Base-by-base conservation (phyloP, 2,888 invertebrate species). In the Drosophila dives region DNA sequence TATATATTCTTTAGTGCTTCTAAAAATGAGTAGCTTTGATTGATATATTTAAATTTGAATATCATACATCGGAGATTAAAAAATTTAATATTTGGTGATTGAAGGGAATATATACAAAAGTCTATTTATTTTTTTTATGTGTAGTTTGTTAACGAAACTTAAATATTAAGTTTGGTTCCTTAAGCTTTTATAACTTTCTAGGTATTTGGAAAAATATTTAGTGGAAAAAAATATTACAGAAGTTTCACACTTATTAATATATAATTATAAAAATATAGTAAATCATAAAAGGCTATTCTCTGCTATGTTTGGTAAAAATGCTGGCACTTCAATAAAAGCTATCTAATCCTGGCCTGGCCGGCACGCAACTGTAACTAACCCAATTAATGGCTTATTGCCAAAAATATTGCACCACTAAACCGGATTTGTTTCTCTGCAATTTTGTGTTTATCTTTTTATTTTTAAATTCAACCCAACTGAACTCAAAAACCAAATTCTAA, bases 401-500 rank as follows among this genome's bases (percentile, higher is more conserved):
- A 77, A 75, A 8, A 55, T 71, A 73, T 80, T 76, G 82, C 84
- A 81, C 78, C 75, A 86, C 84, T 87, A 86, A 87, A 84, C 77
- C 83, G 75, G 77, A 78, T 76, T 75, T 81, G 69, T 77, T 80
- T 79, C 75, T 81, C 77, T 78, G 76, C 72, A 77, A 23, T 45
- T 77, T 73, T 70, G 64, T 80, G 60, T 77, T 71, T 69, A 62
- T 75, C 40, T 67, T 65, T 77, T 69, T 80, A 58, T 75, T 65
- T 83, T 66, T 63, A 64, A 78, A 74, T 72, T 53, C 51, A 59
- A 76, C 42, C 38, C 53, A 74, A 70, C 61, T 79, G 71, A 81
- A 75, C 54, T 71, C 69, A 71, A 69, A 77, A 86, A 69, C 55
- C 64, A 68, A 77, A 78, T 83, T 86, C 75, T 83, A 81, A 80